Percentiles rank a stretch among this genome's conserved stretches.
phyloP scores from a whole-genome alignment of 92 coral and sea anemone genomes.

The Phenganax marumi region DNA sequence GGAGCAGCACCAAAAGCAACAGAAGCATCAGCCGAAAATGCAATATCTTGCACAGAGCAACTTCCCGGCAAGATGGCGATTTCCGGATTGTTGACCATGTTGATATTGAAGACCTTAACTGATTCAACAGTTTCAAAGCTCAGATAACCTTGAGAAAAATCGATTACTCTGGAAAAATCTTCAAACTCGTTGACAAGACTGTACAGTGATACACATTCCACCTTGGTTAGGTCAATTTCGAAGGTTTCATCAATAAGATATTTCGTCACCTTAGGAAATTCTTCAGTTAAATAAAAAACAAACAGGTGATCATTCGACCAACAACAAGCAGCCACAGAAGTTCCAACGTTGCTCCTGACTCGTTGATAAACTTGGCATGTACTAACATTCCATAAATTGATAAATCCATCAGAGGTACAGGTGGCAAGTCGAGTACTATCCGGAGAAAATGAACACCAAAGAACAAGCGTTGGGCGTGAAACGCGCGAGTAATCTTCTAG shows the following conservation, averaged over 20 bases:
- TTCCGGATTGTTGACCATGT: not conserved
- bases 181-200: not conserved
- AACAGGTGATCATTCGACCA: not conserved
- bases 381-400: slow-evolving; percentile 4
- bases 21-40: slow-evolving; percentile 18
- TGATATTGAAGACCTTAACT: not conserved
- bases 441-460: not conserved
- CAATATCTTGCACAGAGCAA: not conserved
- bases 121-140: not conserved
- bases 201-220: not conserved
- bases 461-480: not conserved
- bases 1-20: not conserved
- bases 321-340: not conserved
- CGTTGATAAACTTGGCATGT: not conserved
- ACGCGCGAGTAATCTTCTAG: not conserved
- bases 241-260: not conserved
- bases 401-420: slow-evolving; percentile 7
- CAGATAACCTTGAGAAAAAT: not conserved
- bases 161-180: not conserved
- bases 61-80: not conserved
- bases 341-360: not conserved
- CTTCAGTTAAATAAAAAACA: not conserved
- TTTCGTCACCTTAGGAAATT: not conserved
- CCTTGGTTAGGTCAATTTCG: not conserved
- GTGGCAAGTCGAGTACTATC: not conserved